Base-by-base conservation (phyloP, 2,888 invertebrate species). In the Stenchaetothrips biformis region DNA sequence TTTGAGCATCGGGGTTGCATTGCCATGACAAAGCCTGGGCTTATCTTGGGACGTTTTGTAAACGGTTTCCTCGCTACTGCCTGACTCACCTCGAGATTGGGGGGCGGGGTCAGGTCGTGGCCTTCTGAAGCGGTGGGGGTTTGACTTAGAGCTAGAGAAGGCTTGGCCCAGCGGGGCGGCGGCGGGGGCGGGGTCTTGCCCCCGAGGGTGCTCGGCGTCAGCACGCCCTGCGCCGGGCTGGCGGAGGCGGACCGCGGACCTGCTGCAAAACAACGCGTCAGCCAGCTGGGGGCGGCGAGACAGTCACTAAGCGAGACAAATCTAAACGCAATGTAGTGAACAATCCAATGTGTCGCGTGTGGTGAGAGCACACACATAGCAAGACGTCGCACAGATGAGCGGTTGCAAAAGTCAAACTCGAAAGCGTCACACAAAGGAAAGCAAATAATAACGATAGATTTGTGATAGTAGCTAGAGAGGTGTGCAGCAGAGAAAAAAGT, bases 141-240 rank as follows among this genome's bases (percentile, higher is more conserved):
- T 80, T 25, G 80, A 80, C 53, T 78, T 49, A 78, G 78, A 48
- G 89, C 88, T 47, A 89, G 89, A 2, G 90, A 89, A 0, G 95
- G 94, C 86, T 95, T 95, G 0, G 94, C 92, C 94, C 95, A 95
- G 84, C 95, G 89, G 18, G 95, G 92, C 0, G 95, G 95, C 0
- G 95, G 95, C 0, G 94, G 94, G 8, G 95, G 95, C 1, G 95
- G 95, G 53, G 93, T 93, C 80, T 84, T 84, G 48, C 82, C 82
- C 3, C 81, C 81, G 8, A 82, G 83, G 21, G 83, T 80, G 18
- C 83, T 81, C 0, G 82, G 77, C 0, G 82, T 80, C 82, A 84
- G 16, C 85, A 81, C 81, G 85, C 85, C 79, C 18, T 84, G 82
- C 8, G 85, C 84, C 2, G 84, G 84, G 81, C 84, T 85, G 80